Evolutionary conservation across 2,113 vertebrate species (phyloP).

Genomic region (Takifugu bimaculatus): DNA sequence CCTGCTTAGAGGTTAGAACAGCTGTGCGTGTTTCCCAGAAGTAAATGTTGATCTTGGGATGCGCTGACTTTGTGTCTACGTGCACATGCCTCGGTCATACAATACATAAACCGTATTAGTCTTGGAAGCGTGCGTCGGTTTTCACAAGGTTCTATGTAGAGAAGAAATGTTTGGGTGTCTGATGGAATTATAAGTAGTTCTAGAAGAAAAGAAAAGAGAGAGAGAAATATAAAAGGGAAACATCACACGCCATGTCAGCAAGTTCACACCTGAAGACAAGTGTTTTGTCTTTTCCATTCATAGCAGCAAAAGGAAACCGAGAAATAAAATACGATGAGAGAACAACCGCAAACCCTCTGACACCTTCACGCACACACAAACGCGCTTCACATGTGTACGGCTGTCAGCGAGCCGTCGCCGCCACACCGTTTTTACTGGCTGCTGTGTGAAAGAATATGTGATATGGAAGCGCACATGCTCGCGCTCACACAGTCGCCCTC

Average conservation of each 20-base stretch:
- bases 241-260: constrained; percentile 26
- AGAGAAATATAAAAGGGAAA: constrained; percentile 32
- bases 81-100: constrained; percentile 27
- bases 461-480: constrained; percentile 18
- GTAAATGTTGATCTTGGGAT: constrained; percentile 68
- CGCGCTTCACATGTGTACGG: constrained; percentile 37
- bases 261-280: constrained; percentile 2
- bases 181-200: constrained; percentile 44
- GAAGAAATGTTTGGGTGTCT: constrained; percentile 63
- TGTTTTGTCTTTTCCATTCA: constrained; percentile 9
- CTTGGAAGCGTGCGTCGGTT: constrained; percentile 51
- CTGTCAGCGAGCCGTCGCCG: constrained; percentile 59
- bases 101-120: constrained; percentile 65
- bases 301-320: constrained; percentile 42
- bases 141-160: constrained; percentile 49
- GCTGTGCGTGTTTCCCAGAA: constrained; percentile 67
- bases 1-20: constrained; percentile 61
- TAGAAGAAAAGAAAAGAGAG: constrained; percentile 21
- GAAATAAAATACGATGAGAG: constrained; percentile 40
- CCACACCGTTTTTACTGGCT: constrained; percentile 46
- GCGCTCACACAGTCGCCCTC: not conserved
- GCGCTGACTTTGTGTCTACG: constrained; percentile 25
- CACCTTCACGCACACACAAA: constrained; percentile 26
- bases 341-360: constrained; percentile 36
- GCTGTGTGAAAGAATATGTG: constrained; percentile 48